A percentile compares a stretch with the other conserved stretches of the same genome.
Evolutionary conservation across 2,888 invertebrate genomes (phyloP).

Genomic region (Acholoe squamosa): DNA sequence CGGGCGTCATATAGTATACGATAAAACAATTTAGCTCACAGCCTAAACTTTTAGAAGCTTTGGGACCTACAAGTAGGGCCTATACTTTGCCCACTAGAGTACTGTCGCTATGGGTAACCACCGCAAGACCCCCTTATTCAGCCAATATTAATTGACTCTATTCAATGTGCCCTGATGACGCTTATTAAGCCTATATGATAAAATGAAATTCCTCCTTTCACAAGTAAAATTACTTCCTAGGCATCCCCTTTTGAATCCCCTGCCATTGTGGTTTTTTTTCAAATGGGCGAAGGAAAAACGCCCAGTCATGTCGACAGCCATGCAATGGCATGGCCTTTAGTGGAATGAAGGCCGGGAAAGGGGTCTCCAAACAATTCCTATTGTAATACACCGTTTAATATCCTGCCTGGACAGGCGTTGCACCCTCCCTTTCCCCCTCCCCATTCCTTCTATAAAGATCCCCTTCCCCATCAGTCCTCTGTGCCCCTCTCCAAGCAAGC

Average conservation of each 20-base stretch:
- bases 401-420: not conserved
- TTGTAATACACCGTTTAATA: conserved; percentile 40
- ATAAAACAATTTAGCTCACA: too few species aligned
- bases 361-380: conserved; percentile 13
- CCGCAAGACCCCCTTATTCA: not conserved
- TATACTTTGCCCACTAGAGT: too few species aligned
- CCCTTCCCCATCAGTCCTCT: not conserved
- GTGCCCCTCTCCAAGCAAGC: not conserved
- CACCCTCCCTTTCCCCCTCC: not conserved
- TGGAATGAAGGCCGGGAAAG: not conserved
- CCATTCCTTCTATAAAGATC: not conserved
- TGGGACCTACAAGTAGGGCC: too few species aligned
- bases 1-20: too few species aligned
- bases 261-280: not conserved
- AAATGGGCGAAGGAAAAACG: conserved; percentile 11
- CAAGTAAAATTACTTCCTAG: not conserved
- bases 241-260: not conserved
- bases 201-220: not conserved
- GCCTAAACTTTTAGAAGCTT: too few species aligned
- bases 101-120: not conserved
- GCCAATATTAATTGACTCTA: not conserved
- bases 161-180: not conserved
- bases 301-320: not conserved
- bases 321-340: not conserved
- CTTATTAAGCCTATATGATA: conserved; percentile 26